phyloP scores from a whole-genome alignment of 2,113 vertebrate genomes.

The Arenaria interpres region DNA sequence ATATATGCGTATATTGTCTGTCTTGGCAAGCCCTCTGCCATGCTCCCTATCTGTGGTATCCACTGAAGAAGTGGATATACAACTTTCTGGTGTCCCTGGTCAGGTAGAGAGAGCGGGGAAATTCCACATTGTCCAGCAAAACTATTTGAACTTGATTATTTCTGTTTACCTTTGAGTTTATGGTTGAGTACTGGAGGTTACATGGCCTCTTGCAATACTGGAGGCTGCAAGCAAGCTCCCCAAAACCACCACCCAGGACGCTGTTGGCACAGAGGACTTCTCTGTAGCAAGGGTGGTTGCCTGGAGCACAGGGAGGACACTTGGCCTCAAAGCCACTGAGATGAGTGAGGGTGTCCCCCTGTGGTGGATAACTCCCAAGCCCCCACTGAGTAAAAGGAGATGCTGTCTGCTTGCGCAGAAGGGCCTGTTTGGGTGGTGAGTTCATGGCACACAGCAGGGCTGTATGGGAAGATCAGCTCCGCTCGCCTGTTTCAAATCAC shows the following conservation, averaged over 20 bases:
- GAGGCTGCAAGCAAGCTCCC: background rate
- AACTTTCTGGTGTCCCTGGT: background rate
- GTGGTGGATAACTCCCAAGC: accelerated
- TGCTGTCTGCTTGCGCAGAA: background rate
- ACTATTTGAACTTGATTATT: background rate
- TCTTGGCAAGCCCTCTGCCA: background rate
- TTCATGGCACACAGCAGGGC: background rate
- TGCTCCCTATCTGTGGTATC: background rate
- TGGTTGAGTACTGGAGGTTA: background rate
- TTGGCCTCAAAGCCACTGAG: background rate
- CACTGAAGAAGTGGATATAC: background rate
- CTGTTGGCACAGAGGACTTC: background rate
- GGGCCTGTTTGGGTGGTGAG: background rate
- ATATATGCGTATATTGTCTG: background rate
- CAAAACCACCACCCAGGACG: background rate
- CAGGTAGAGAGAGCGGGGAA: background rate
- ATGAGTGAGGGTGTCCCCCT: background rate
- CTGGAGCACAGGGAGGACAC: background rate
- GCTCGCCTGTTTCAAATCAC: background rate
- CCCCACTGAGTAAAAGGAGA: background rate
- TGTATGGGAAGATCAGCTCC: background rate
- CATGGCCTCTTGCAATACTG: accelerated
- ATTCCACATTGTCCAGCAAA: background rate
- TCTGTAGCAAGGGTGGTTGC: background rate
- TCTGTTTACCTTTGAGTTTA: background rate